Base-by-base conservation (phyloP, 2,888 invertebrate genomes). In the Drosophila crucigera region DNA sequence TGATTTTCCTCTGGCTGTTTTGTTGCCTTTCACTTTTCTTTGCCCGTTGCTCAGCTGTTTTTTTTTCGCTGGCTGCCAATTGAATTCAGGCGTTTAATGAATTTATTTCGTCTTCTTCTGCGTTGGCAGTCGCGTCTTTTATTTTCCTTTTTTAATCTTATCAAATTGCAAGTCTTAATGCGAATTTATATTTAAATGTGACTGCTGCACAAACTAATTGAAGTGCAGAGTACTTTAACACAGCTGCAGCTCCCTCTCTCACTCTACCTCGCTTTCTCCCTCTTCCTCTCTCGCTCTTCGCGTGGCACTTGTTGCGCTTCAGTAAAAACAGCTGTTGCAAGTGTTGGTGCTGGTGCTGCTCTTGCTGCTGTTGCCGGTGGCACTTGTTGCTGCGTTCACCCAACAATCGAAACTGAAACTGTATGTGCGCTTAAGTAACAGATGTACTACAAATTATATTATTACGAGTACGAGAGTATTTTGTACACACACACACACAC, bases 371-470 rank as follows among this genome's bases (percentile, higher is more conserved):
- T 19, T 53, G 71, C 63, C 53, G 58, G n/a, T 53, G 58, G 79
- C 84, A 91, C 91, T 91, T 84, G 90, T 81, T 90, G 91, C 91
- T 91, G 89, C 85, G 75, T 82, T 80, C 89, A 68, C 87, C 79
- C 80, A 82, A 82, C 81, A 89, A 85, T 75, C 77, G 78, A 87
- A 87, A 90, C 91, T 90, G 88, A 91, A 85, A 83, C 86, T 75
- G 73, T 83, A 78, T 75, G 73, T 74, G 78, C 79, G 84, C 81
- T 87, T 79, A 85, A 87, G 80, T 90, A 89, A 80, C 83, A 85
- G 72, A 72, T 84, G 78, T 78, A 77, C 43, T 25, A 59, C 25
- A 75, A 25, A 58, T 41, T 31, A 41, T 58, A 68, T 69, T 71
- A 25, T 47, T 47, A 47, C 25, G 47, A 25, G 55, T 62, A 22